Conservation (phyloP, 1,140 invertebrate genomes). For the Aphelinus atriplicis region DNA sequence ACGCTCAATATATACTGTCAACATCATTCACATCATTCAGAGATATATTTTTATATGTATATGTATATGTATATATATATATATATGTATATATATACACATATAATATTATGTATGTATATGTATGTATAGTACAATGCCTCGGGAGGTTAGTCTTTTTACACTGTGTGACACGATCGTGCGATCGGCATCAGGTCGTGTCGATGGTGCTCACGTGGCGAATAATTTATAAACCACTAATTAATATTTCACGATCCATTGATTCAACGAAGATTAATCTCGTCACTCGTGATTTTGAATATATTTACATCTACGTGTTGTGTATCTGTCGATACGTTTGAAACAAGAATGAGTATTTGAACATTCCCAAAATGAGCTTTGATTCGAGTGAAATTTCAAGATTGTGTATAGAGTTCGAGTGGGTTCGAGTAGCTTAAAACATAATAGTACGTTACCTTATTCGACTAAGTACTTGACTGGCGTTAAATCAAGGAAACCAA, state of each 20-base stretch:
- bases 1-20: slow-evolving; percentile 17
- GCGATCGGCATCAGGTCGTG: too few species aligned
- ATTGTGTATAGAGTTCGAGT: too few species aligned
- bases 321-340: too few species aligned
- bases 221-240: neutral
- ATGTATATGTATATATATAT: slow-evolving; percentile 8
- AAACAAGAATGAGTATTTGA: too few species aligned
- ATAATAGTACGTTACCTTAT: neutral
- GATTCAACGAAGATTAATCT: neutral
- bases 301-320: too few species aligned
- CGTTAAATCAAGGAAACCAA: neutral
- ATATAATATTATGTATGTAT: too few species aligned
- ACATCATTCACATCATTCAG: slow-evolving; percentile 6
- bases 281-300: too few species aligned
- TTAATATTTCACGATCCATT: neutral
- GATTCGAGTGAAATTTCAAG: too few species aligned
- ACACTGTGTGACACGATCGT: neutral
- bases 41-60: neutral
- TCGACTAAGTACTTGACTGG: neutral
- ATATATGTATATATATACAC: too few species aligned
- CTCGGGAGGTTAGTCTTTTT: slow-evolving; percentile 32
- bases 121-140: slow-evolving; percentile 31
- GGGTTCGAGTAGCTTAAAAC: too few species aligned
- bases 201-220: slow-evolving; percentile 10
- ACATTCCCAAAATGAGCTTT: too few species aligned